Evolutionary conservation across 2,113 vertebrate species (phyloP).

Genomic region (Cygnus atratus): DNA sequence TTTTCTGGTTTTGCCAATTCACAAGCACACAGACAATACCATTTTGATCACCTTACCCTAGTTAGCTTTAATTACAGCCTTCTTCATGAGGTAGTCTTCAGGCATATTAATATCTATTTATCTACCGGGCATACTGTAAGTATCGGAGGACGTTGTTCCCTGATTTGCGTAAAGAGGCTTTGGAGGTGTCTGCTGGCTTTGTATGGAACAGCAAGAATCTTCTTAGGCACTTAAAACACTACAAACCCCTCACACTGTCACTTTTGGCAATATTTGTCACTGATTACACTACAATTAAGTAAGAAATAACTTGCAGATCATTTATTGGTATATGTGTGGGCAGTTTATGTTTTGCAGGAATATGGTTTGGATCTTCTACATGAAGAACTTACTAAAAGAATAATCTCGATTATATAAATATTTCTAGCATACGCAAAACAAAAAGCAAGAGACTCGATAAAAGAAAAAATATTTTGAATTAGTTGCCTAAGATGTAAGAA

Average conservation of each 20-base stretch:
- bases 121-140: slow-evolving; percentile 1
- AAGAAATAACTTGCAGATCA: neutral
- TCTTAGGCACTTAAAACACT: neutral
- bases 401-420: neutral
- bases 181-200: neutral
- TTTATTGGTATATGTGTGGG: neutral
- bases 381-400: neutral
- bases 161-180: slow-evolving; percentile 25
- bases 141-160: neutral
- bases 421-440: neutral
- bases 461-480: neutral
- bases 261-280: neutral
- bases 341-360: neutral
- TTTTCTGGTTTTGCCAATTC: neutral
- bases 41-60: slow-evolving; percentile 52
- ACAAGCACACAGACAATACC: neutral
- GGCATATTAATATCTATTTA: slow-evolving; percentile 34
- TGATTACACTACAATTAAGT: neutral
- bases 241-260: neutral
- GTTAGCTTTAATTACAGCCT: slow-evolving; percentile 47
- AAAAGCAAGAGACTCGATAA: neutral
- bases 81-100: slow-evolving; percentile 10
- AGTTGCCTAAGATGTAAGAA: fast-evolving
- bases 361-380: fast-evolving
- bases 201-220: neutral